phyloP scores from a whole-genome alignment of 2,113 vertebrate genomes.

The Saguinus midas region DNA sequence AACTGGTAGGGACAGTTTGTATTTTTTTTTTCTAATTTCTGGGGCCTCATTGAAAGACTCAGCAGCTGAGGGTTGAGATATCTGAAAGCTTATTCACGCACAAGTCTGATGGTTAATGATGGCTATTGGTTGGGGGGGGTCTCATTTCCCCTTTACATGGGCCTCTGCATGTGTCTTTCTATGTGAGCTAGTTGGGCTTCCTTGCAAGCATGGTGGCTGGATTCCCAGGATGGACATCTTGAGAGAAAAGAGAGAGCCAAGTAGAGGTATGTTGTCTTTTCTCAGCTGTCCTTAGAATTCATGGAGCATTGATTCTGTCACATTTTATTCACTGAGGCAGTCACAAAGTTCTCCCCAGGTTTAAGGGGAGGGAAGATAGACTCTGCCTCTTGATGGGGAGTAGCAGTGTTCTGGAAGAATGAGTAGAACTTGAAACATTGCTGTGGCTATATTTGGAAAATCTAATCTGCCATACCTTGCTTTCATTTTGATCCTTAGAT shows the following conservation, averaged over 20 bases:
- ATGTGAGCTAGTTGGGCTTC: not conserved
- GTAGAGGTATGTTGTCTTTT: not conserved
- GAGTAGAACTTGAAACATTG: not conserved
- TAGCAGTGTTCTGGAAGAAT: not conserved
- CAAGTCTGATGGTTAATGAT: not conserved
- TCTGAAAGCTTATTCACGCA: not conserved
- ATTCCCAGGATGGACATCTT: not conserved
- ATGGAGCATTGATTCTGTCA: not conserved
- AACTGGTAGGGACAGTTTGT: not conserved
- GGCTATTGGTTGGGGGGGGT: not conserved
- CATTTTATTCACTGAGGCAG: not conserved
- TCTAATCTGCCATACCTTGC: not conserved
- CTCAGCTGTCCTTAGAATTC: not conserved
- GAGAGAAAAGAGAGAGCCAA: not conserved
- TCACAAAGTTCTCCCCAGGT: not conserved
- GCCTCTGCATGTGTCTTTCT: not conserved
- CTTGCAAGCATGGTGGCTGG: not conserved
- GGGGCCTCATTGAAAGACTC: not conserved
- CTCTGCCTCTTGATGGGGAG: not conserved
- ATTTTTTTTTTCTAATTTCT: not conserved
- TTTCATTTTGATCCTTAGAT: constrained; percentile 13
- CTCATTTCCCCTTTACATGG: not conserved
- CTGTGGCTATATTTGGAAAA: not conserved
- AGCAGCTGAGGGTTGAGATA: not conserved
- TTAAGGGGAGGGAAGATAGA: not conserved